Conservation (phyloP, 2,797 vertebrate genomes). For the Lerista edwardsae region DNA sequence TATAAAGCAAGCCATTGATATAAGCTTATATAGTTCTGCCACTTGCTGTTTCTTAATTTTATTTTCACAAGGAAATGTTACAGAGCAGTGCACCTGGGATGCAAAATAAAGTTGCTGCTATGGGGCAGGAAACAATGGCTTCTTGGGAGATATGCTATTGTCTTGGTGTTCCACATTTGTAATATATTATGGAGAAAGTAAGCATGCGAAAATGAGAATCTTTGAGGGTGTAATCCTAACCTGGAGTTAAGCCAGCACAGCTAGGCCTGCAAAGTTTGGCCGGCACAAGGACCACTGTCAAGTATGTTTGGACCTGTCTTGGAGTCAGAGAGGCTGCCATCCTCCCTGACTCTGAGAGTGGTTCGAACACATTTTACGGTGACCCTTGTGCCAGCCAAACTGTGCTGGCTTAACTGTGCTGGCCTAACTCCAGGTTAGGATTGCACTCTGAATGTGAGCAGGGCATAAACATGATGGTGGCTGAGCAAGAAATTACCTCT, state of each 20-base stretch:
- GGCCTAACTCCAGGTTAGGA: too few relatives aligned
- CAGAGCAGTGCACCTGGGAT: not conserved
- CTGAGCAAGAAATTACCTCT: not conserved
- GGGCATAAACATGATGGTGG: not conserved
- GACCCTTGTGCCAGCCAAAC: too few relatives aligned
- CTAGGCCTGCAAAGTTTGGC: too few relatives aligned
- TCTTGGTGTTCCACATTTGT: not conserved
- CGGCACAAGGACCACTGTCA: too few relatives aligned
- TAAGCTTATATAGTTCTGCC: not conserved
- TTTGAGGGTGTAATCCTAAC: too few relatives aligned
- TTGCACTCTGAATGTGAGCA: not conserved
- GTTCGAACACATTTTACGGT: too few relatives aligned
- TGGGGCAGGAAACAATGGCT: not conserved
- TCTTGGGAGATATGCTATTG: not conserved
- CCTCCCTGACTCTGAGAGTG: too few relatives aligned
- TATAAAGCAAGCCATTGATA: not conserved
- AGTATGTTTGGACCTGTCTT: too few relatives aligned
- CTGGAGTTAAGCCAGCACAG: too few relatives aligned
- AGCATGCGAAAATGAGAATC: not conserved
- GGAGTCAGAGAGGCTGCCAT: too few relatives aligned
- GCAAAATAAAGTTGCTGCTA: not conserved
- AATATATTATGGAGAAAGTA: not conserved
- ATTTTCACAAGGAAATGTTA: not conserved
- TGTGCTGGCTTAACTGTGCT: too few relatives aligned
- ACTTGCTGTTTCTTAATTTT: not conserved